Conservation (phyloP, 2,797 vertebrate genomes). For the Thripadectes ignobilis region DNA sequence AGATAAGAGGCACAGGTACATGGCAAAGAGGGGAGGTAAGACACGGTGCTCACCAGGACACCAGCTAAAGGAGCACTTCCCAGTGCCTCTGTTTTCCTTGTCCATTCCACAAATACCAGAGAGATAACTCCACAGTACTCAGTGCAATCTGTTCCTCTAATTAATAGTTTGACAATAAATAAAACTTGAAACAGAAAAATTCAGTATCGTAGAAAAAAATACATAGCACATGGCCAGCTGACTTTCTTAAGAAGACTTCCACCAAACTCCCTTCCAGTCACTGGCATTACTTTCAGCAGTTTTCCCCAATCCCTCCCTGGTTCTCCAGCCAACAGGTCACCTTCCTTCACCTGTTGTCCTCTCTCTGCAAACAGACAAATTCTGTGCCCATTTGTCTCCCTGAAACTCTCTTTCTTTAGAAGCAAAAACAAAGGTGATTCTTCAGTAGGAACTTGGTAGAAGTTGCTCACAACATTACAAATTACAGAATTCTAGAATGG, state of each 20-base stretch:
- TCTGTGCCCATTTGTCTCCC: background rate
- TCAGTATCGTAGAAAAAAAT: background rate
- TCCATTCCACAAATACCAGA: background rate
- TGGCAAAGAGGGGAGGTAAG: background rate
- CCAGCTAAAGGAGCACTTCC: background rate
- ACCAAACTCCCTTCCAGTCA: background rate
- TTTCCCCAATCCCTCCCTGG: background rate
- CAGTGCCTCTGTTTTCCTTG: background rate
- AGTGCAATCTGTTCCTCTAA: background rate
- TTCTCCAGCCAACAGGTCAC: background rate
- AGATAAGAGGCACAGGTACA: rapidly evolving
- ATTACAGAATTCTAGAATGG: background rate
- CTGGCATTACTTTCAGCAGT: background rate
- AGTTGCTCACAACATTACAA: background rate
- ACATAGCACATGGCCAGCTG: background rate
- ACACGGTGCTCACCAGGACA: background rate
- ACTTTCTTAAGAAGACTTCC: background rate
- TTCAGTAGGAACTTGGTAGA: background rate
- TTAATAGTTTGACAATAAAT: background rate
- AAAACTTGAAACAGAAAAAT: background rate
- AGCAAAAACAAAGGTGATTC: background rate
- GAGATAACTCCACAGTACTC: background rate
- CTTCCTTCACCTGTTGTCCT: background rate
- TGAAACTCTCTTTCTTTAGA: background rate
- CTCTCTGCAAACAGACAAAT: background rate